Percentiles rank a stretch among this genome's conserved stretches.
phyloP scores from a whole-genome alignment of 2,888 invertebrate genomes.

The Parnassius apollo region DNA sequence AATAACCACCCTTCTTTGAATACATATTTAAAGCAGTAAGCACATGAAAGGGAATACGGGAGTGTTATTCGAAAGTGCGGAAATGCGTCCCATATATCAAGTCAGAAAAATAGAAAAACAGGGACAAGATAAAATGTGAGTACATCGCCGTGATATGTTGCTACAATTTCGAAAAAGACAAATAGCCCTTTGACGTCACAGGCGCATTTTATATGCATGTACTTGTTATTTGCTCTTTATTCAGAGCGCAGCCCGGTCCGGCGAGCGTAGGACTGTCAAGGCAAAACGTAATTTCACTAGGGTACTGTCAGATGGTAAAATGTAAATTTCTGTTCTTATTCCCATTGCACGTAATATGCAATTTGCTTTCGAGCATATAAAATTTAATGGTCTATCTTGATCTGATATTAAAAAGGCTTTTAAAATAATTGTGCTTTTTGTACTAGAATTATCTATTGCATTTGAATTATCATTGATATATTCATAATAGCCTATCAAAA shows the following conservation, averaged over 20 bases:
- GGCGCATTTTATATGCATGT: conserved; percentile 58
- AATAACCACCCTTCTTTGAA: conserved; percentile 43
- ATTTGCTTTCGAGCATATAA: conserved; percentile 19
- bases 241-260: conserved; percentile 30
- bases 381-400: conserved; percentile 16
- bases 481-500: no score
- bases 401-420: conserved; percentile 1
- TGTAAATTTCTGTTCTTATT: conserved; percentile 26
- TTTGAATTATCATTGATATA: no score
- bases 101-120: conserved; percentile 75
- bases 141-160: conserved; percentile 70
- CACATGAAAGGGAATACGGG: conserved; percentile 75
- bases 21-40: conserved; percentile 74
- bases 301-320: conserved; percentile 26
- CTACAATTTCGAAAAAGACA: conserved; percentile 69
- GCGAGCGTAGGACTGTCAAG: conserved; percentile 27
- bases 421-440: no score
- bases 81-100: conserved; percentile 79
- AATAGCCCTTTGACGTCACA: conserved; percentile 60
- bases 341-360: conserved; percentile 27
- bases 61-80: conserved; percentile 75
- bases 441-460: no score
- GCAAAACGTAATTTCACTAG: conserved; percentile 30
- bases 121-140: conserved; percentile 69
- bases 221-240: conserved; percentile 33